Evolutionary conservation across 2,797 vertebrate genomes (phyloP).

Genomic region (Jordanella pulchra): DNA sequence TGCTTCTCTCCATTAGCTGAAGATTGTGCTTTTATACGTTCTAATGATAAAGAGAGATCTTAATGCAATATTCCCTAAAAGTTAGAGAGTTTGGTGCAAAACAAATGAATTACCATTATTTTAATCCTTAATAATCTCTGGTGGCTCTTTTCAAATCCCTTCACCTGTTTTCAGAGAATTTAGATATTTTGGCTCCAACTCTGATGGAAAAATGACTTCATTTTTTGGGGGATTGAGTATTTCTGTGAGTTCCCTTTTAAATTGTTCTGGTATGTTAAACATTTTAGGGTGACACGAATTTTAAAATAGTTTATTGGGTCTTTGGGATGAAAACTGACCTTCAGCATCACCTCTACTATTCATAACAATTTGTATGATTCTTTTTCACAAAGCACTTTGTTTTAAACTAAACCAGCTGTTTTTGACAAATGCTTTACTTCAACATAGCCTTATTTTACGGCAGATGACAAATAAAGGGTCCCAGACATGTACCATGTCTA

Average conservation of each 20-base stretch:
- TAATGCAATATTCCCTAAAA: neutral
- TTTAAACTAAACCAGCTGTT: neutral
- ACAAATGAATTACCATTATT: too few species aligned
- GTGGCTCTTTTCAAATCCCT: too few species aligned
- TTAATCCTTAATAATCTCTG: neutral
- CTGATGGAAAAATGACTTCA: neutral
- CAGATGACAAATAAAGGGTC: too few species aligned
- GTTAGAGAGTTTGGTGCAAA: neutral
- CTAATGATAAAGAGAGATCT: neutral
- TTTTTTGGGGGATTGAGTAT: neutral
- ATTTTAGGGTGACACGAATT: neutral
- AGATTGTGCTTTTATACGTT: neutral
- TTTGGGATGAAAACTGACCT: too few species aligned
- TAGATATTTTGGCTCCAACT: neutral
- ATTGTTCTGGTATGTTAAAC: neutral
- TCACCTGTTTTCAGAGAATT: neutral
- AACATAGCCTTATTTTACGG: too few species aligned
- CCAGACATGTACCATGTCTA: too few species aligned
- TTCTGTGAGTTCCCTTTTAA: neutral
- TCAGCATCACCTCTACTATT: neutral
- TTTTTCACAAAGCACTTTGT: neutral
- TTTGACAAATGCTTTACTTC: too few species aligned
- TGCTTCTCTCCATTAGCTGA: neutral
- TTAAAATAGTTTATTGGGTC: neutral
- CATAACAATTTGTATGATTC: neutral